Conservation (phyloP, 2,797 vertebrate genomes). For the Tragelaphus oryx region DNA sequence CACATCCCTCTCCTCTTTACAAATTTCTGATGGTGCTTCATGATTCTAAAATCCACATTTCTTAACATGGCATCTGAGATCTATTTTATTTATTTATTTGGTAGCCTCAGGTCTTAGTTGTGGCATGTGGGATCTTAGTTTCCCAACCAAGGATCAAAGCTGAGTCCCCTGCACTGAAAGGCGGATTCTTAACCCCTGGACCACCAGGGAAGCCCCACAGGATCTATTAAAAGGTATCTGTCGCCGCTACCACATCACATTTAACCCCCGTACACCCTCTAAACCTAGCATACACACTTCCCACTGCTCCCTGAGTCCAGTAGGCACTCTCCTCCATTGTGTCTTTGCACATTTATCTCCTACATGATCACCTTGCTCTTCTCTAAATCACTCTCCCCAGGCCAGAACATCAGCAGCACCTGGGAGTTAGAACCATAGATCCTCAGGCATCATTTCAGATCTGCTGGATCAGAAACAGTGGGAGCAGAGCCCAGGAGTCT, state of each 20-base stretch:
- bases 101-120: background rate
- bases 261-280: background rate
- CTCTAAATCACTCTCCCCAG: background rate
- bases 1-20: background rate
- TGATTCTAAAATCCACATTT: background rate
- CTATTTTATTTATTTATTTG: background rate
- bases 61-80: background rate
- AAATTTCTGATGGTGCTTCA: background rate
- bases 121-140: background rate
- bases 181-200: background rate
- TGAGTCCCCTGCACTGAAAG: background rate
- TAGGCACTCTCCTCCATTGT: background rate
- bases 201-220: background rate
- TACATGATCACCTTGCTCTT: background rate
- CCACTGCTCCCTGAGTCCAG: background rate
- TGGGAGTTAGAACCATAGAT: conserved; percentile 5
- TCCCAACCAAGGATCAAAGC: background rate
- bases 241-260: background rate
- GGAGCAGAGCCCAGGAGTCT: background rate
- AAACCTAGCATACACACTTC: background rate
- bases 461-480: background rate
- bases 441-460: background rate
- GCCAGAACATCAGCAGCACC: background rate
- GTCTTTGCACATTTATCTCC: background rate
- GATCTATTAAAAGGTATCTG: background rate